A percentile compares a stretch with the other conserved stretches of the same genome.
These are phyloP conservation scores for Megalops cyprinoides DNA, from an alignment of 2,797 vertebrate species.

Conservation along the genomic window DNA sequence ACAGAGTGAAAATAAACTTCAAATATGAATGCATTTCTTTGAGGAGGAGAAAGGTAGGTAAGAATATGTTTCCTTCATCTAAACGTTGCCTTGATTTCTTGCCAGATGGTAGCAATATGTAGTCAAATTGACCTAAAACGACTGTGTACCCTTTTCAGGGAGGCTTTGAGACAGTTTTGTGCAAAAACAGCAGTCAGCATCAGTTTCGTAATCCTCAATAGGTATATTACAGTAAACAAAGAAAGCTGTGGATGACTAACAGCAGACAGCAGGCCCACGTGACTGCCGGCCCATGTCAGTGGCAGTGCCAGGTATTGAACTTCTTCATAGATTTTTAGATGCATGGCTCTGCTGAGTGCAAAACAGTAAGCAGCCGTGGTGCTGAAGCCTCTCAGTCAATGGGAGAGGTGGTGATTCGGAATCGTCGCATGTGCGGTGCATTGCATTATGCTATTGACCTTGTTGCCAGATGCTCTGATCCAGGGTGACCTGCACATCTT, in stretches of 20 bases:
- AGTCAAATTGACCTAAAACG: constrained; percentile 51
- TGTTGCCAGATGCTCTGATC: constrained; percentile 1
- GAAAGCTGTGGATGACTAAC: constrained; percentile 17
- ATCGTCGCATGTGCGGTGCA: constrained; percentile 8
- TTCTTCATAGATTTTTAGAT: constrained; percentile 52
- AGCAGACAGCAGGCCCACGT: constrained; percentile 28
- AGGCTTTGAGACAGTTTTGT: constrained; percentile 53
- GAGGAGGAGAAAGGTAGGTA: not conserved
- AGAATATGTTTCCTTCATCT: not conserved
- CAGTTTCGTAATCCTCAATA: constrained; percentile 60
- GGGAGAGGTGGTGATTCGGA: constrained; percentile 19
- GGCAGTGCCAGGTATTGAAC: constrained; percentile 51
- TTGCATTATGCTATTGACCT: constrained; percentile 21
- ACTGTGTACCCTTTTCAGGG: constrained; percentile 56
- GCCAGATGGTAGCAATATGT: constrained; percentile 21
- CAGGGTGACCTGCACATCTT: constrained; percentile 9
- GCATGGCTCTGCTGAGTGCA: constrained; percentile 32
- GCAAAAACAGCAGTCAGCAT: constrained; percentile 54
- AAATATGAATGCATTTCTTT: not conserved
- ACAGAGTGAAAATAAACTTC: constrained; percentile 43
- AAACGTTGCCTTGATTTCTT: constrained; percentile 4
- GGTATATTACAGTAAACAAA: constrained; percentile 40
- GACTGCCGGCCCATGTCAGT: constrained; percentile 49
- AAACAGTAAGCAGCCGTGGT: constrained; percentile 38
- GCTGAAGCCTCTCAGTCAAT: constrained; percentile 29